Evolutionary conservation across 92 coral and sea anemone genomes (phyloP), one percentile per base, ranked within the genome.

Genomic region (Pocillopora meandrina): DNA sequence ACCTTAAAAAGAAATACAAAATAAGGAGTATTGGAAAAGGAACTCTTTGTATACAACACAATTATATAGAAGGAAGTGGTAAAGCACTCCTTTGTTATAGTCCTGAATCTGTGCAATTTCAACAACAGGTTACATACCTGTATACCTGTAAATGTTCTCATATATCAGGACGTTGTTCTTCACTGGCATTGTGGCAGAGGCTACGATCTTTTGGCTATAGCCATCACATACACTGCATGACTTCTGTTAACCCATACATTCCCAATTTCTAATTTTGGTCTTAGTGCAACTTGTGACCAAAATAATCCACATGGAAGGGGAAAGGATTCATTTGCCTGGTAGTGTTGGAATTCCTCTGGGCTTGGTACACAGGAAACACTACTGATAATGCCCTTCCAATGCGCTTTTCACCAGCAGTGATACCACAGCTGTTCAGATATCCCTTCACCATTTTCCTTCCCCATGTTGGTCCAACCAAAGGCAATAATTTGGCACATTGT

Each of bases 151-250:
- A 74, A 87, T 81, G 65, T 88, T 74, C 86, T 85, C 83, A 23
- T 23, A 23, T 23, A 23, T 23, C 26, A 23, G 26, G 26, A 23
- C 26, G 26, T 23, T 23, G 1, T 0, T 0, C 0, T 26, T 26
- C 26, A 26, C 1, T 26, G 0, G 26, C 26, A n/a, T n/a, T n/a
- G n/a, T n/a, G n/a, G 56, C 85, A 84, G 88, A 84, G 56, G 88
- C 91, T 61, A 88, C 84, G 76, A 88, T 91, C 68, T 69, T 84
- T 23, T 84, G 84, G 75, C 94, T 91, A 71, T 69, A 91, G 62
- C 94, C 91, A 85, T 91, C 94, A 89, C 78, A 74, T 78, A 86
- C 92, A 72, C 92, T 76, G 88, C n/a, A n/a, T n/a, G n/a, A 91
- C 90, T 21, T 89, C 91, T 34, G 91, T 88, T 23, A 82, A 80